Evolutionary conservation across 2,888 invertebrate genomes (phyloP).

Genomic region (Diaprepes abbreviatus): DNA sequence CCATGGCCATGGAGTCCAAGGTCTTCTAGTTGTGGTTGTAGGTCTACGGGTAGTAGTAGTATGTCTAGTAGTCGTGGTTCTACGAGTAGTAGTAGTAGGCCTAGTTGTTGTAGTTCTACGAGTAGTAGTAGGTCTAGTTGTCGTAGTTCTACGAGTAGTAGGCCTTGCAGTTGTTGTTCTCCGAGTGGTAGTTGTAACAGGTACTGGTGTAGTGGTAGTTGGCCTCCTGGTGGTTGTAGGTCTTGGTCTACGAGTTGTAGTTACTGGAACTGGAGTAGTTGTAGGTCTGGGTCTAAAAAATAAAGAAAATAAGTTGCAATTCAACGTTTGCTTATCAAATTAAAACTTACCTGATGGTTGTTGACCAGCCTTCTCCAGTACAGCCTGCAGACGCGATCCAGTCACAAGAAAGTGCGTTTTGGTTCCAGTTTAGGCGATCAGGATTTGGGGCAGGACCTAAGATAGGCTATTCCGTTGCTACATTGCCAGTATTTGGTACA

Average conservation of each 20-base stretch:
- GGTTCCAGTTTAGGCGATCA: slow-evolving; percentile 8
- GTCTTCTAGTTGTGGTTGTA: too few species aligned
- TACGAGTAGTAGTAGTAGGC: not conserved
- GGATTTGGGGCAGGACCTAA: not conserved
- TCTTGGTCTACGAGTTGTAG: too few species aligned
- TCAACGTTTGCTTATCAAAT: not conserved
- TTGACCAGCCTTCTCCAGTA: not conserved
- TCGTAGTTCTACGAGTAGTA: not conserved
- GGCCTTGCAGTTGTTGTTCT: slow-evolving; percentile 2
- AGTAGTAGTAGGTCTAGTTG: slow-evolving; percentile 1
- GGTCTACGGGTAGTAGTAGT: too few species aligned
- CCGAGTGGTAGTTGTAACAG: slow-evolving; percentile 1
- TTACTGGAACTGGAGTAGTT: too few species aligned
- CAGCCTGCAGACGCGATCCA: slow-evolving; percentile 44
- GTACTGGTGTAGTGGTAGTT: too few species aligned
- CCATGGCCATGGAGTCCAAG: too few species aligned
- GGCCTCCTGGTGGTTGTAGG: not conserved
- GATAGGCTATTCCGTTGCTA: slow-evolving; percentile 51
- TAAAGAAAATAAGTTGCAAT: too few species aligned
- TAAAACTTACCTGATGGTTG: not conserved
- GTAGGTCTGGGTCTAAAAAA: too few species aligned
- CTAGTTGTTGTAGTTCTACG: not conserved
- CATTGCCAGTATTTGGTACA: slow-evolving; percentile 52
- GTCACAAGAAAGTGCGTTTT: slow-evolving; percentile 46
- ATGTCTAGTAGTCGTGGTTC: too few species aligned